Evolutionary conservation across 2,113 vertebrate species (phyloP), one percentile per base, ranked within the genome.

Genomic region (Melanerpes formicivorus): DNA sequence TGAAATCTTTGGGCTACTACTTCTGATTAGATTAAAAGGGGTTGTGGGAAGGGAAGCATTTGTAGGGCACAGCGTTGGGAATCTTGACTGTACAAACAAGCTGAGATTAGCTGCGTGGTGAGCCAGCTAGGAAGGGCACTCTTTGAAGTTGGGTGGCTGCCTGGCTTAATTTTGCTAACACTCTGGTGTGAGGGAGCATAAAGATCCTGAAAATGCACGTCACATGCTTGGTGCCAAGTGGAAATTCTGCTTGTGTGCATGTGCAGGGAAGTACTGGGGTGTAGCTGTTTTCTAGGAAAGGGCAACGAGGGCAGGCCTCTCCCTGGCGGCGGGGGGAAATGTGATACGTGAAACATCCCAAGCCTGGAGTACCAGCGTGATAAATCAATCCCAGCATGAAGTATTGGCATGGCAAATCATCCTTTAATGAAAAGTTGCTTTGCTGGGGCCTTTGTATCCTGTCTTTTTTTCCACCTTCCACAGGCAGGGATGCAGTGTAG

Each of bases 1-100:
- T 50, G 69, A 46, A 64, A 77, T 94, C 89, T 95, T 80, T 55
- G 84, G 86, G 80, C 74, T 90, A 76, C 92, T 76, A 67, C 48
- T 83, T 64, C 27, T 92, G 90, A 94, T 95, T 94, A 91, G 87
- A 93, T 96, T 94, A 93, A 84, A 91, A 67, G 27, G 63, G 93
- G 17, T 87, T 30, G 83, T 80, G 87, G 88, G 95, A 95, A 88
- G 63, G 70, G 75, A 93, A 40, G 75, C 56, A 3, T 77, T 82
- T 85, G 69, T 55, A 76, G 77, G 89, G 79, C 0, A 16, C 65
- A 83, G 84, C 23, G 2, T 14, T 77, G 75, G 80, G 93, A 90
- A 88, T 92, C 89, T 90, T 62, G 93, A 55, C 85, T 94, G 80
- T 91, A 80, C 78, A 94, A 95, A 95, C 78, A 90, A 71, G 52